Evolutionary conservation across 2,113 vertebrate species (phyloP).

Genomic region (Sinocyclocheilus anophthalmus): DNA sequence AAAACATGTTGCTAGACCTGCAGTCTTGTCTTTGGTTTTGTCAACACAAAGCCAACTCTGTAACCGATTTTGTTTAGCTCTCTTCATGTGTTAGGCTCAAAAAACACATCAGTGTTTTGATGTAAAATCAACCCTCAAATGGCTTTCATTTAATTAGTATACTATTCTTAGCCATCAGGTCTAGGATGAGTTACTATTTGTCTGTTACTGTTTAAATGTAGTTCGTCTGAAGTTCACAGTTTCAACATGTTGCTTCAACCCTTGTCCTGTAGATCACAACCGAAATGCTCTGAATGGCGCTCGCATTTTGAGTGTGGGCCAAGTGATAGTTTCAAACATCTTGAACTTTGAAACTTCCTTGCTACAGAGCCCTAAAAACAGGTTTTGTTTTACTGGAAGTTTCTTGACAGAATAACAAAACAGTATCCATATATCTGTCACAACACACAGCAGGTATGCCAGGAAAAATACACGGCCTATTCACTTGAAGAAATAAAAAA

Average conservation of each 20-base stretch:
- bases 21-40: too few relatives aligned
- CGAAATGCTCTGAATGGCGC: neutral
- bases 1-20: too few relatives aligned
- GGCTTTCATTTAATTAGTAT: neutral
- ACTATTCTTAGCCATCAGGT: neutral
- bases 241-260: constrained; percentile 8
- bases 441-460: constrained; percentile 66
- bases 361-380: constrained; percentile 74
- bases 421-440: constrained; percentile 73
- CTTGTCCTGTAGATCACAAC: constrained; percentile 1
- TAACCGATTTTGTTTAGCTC: neutral
- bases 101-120: neutral
- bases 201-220: neutral
- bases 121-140: neutral
- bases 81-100: neutral
- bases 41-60: neutral
- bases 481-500: constrained; percentile 64
- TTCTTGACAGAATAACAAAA: constrained; percentile 75
- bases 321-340: constrained; percentile 15
- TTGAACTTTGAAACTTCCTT: constrained; percentile 73
- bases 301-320: constrained; percentile 31
- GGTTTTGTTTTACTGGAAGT: constrained; percentile 72
- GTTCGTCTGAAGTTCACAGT: neutral
- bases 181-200: neutral
- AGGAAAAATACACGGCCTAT: constrained; percentile 67